Conservation (phyloP, 2,888 invertebrate species). For the Branchinecta sandiegonensis region DNA sequence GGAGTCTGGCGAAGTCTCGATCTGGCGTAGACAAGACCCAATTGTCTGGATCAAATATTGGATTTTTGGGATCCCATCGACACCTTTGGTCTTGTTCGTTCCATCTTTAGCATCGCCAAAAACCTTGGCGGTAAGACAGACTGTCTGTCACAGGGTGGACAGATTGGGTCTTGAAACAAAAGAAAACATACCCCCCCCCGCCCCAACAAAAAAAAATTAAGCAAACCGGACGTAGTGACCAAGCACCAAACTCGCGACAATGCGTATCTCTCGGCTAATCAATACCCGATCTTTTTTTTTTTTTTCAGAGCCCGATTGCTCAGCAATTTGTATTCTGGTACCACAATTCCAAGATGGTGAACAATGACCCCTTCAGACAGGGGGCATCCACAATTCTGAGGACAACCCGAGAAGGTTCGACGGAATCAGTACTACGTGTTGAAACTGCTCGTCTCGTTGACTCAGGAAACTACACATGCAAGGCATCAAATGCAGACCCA, state of each 20-base stretch:
- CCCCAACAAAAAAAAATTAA: background rate
- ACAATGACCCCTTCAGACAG: conserved; percentile 50
- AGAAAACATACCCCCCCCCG: background rate
- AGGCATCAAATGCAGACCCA: conserved; percentile 74
- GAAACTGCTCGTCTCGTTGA: conserved; percentile 65
- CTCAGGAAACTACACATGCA: conserved; percentile 82
- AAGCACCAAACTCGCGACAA: background rate
- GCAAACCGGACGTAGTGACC: conserved; percentile 7
- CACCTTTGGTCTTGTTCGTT: no score
- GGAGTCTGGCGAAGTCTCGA: no score
- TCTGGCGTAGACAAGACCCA: no score
- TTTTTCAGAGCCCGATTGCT: conserved; percentile 68
- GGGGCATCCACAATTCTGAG: background rate
- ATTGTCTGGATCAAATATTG: no score
- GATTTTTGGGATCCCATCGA: no score
- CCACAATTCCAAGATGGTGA: conserved; percentile 85
- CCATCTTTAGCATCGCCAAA: no score
- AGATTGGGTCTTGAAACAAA: no score
- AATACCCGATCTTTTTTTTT: background rate
- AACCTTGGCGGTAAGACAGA: no score
- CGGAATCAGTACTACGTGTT: conserved; percentile 70
- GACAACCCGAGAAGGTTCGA: conserved; percentile 32
- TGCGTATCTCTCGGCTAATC: no score
- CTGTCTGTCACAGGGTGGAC: no score
- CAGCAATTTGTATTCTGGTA: conserved; percentile 93